phyloP scores from a whole-genome alignment of 2,888 invertebrate species.

The Gortyna flavago region DNA sequence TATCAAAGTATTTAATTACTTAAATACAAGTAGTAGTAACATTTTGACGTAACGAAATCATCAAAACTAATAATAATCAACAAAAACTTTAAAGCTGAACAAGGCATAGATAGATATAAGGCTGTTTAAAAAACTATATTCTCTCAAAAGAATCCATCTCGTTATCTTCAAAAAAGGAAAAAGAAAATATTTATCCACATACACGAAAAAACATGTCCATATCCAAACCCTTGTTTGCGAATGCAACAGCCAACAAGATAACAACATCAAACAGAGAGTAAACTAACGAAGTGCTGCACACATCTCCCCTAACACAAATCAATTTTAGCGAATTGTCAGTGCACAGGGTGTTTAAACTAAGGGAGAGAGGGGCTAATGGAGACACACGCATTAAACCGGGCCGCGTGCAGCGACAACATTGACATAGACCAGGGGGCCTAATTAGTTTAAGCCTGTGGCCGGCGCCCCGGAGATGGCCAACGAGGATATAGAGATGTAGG shows the following conservation, averaged over 20 bases:
- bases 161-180: background rate
- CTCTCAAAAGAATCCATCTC: background rate
- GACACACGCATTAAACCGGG: constrained; percentile 89
- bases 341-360: constrained; percentile 85
- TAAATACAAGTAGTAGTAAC: background rate
- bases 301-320: constrained; percentile 82
- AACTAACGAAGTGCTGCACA: constrained; percentile 59
- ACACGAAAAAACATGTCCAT: constrained; percentile 37
- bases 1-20: background rate
- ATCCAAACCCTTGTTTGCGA: constrained; percentile 57
- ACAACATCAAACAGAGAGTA: constrained; percentile 60
- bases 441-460: constrained; percentile 88
- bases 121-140: background rate
- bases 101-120: background rate
- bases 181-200: constrained; percentile 21
- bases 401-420: constrained; percentile 87
- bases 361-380: constrained; percentile 86
- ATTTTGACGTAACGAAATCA: background rate
- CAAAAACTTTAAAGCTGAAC: background rate
- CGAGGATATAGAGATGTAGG: constrained; percentile 59
- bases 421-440: constrained; percentile 87
- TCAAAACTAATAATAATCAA: background rate
- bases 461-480: constrained; percentile 76
- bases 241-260: constrained; percentile 57
- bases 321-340: constrained; percentile 88